Base-by-base conservation (phyloP, 2,888 invertebrate species). In the Chloromyia formosa region DNA sequence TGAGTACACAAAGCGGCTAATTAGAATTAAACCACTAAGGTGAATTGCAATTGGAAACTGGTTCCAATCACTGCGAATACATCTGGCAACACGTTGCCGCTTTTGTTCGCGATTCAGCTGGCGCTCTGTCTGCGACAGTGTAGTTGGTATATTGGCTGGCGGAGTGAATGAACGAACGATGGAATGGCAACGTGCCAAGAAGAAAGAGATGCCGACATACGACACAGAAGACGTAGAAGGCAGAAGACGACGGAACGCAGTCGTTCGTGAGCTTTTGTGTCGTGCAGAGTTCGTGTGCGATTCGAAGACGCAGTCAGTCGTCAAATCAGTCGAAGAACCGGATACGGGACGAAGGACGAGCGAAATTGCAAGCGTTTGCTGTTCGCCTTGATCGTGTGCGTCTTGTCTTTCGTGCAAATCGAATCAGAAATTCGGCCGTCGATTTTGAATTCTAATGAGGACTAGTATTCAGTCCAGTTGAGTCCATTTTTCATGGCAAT, bases 181-280 rank as follows among this genome's bases (percentile, higher is more conserved):
- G 22, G 66, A 66, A 66, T 66, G 58, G 71, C 58, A 20, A 71
- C 3, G 42, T 58, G 49, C 58, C 40, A 71, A 58, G 35, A 35
- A 35, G 27, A 71, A 71, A 56, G 56, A 66, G 27, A 22, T 45
- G 14, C 22, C 27, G 7, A 35, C 27, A 35, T 35, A 4, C 27
- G 3, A 35, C 7, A 35, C 27, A 35, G 27, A 35, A 35, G 27
- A 22, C 45, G 64, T 9, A 40, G 23, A 64, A 54, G 54, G 14
- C 45, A 69, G 45, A 56, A 35, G 27, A 54, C 69, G 58, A 56
- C 40, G 71, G 35, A 54, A 62, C 71, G 74, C 75, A 75, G 75
- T 75, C 74, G 71, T 68, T 75, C 75, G 75, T 71, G 74, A 76
- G 76, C 76, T 76, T 76, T 76, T 49, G 76, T 71, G 74, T 61